Evolutionary conservation across 2,113 vertebrate genomes (phyloP).

Genomic region (Irena cyanogastra): DNA sequence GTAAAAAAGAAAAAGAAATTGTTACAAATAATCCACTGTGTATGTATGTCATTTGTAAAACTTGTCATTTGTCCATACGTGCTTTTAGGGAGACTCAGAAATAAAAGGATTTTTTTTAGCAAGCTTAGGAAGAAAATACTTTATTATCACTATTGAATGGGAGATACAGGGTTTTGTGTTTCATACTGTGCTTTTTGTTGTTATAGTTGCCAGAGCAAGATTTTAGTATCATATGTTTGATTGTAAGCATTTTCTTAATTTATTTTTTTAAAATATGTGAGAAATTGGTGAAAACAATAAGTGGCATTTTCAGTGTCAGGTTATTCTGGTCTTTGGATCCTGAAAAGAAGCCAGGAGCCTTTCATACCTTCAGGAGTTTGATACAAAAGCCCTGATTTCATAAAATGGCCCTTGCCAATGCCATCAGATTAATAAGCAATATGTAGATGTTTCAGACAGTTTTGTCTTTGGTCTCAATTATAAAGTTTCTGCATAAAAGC

Average conservation of each 20-base stretch:
- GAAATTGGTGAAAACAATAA: neutral
- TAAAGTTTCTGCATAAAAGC: conserved; percentile 16
- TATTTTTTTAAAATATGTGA: neutral
- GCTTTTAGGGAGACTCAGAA: neutral
- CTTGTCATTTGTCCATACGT: neutral
- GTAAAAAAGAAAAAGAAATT: neutral
- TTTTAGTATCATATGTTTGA: neutral
- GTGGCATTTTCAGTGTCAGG: neutral
- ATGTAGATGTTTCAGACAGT: neutral
- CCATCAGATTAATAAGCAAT: neutral
- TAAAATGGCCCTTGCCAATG: neutral
- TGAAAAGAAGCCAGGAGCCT: neutral
- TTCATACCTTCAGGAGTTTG: neutral
- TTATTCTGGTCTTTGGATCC: neutral
- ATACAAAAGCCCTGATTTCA: neutral
- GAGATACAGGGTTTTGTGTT: neutral
- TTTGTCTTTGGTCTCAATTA: neutral
- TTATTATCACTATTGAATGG: neutral
- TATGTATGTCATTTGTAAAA: neutral
- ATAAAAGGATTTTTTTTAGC: neutral
- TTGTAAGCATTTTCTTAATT: neutral
- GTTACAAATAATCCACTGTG: neutral
- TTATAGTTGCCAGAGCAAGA: neutral
- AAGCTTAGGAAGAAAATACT: neutral
- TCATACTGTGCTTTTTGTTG: neutral